Percentiles rank a stretch among this genome's conserved stretches.
These are phyloP conservation scores for Nicator chloris DNA, from an alignment of 2,113 vertebrate genomes.

Conservation along the genomic window DNA sequence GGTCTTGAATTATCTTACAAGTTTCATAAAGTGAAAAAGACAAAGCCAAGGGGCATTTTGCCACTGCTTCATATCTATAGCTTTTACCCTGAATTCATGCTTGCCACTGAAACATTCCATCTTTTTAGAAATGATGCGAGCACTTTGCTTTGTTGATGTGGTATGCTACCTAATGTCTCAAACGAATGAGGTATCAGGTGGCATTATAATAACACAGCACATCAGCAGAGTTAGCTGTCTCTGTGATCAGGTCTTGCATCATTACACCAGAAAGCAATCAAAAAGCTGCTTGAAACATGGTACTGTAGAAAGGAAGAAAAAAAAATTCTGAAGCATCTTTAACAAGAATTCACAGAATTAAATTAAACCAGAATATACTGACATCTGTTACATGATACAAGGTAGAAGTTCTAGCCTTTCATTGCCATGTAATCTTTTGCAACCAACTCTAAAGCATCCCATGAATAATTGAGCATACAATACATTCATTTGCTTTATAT, in stretches of 20 bases:
- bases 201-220: constrained; percentile 9
- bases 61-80: not conserved
- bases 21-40: not conserved
- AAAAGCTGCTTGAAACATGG: not conserved
- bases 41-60: constrained; percentile 12
- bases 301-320: constrained; percentile 13
- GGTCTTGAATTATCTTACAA: not conserved
- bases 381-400: not conserved
- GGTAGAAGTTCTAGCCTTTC: not conserved
- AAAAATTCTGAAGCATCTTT: not conserved
- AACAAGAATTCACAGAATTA: not conserved
- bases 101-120: not conserved
- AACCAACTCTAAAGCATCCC: not conserved
- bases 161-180: not conserved
- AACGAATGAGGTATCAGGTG: constrained; percentile 35
- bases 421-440: not conserved
- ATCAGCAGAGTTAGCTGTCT: constrained; percentile 38
- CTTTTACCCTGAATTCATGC: not conserved
- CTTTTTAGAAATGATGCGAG: not conserved
- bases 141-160: constrained; percentile 29
- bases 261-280: constrained; percentile 22
- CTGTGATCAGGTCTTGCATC: constrained; percentile 47
- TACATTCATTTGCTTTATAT: not conserved
- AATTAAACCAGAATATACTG: not conserved
- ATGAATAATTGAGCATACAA: not conserved